Conservation (phyloP, 2,888 invertebrate genomes). For the Eumerus sabulonum region DNA sequence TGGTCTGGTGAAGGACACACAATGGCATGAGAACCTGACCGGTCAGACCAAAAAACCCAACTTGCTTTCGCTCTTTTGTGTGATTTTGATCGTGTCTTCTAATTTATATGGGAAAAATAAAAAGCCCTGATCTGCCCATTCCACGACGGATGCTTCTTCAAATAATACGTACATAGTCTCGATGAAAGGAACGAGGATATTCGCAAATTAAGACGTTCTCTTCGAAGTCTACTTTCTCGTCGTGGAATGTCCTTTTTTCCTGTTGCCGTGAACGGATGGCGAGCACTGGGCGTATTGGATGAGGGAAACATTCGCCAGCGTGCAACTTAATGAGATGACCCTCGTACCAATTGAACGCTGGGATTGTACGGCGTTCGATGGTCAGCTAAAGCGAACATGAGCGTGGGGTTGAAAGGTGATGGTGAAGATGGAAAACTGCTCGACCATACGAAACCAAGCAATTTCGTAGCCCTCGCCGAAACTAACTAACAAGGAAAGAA, state of each 20-base stretch:
- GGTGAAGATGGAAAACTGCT: conserved; percentile 61
- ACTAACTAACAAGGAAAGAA: conserved; percentile 65
- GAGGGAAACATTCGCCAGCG: conserved; percentile 29
- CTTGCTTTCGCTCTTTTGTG: conserved; percentile 61
- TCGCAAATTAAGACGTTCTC: conserved; percentile 66
- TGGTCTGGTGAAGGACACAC: not conserved
- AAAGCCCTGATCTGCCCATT: conserved; percentile 30
- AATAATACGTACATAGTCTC: too few relatives aligned
- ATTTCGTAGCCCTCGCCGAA: conserved; percentile 38
- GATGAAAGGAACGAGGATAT: conserved; percentile 48
- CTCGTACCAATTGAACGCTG: conserved; percentile 27
- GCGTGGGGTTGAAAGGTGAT: conserved; percentile 7
- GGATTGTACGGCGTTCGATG: conserved; percentile 6
- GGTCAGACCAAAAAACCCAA: not conserved
- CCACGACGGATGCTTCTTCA: conserved; percentile 8
- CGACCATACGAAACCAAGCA: conserved; percentile 58
- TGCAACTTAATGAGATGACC: conserved; percentile 59
- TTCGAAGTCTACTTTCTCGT: not conserved
- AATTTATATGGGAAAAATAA: conserved; percentile 53
- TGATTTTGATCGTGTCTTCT: conserved; percentile 69
- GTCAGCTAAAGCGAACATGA: conserved; percentile 29
- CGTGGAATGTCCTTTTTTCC: too few relatives aligned
- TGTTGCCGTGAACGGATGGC: conserved; percentile 6
- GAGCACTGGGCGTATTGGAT: conserved; percentile 36
- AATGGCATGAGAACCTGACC: conserved; percentile 2